phyloP scores from a whole-genome alignment of 2,888 invertebrate species.

The Creontiades dilutus region DNA sequence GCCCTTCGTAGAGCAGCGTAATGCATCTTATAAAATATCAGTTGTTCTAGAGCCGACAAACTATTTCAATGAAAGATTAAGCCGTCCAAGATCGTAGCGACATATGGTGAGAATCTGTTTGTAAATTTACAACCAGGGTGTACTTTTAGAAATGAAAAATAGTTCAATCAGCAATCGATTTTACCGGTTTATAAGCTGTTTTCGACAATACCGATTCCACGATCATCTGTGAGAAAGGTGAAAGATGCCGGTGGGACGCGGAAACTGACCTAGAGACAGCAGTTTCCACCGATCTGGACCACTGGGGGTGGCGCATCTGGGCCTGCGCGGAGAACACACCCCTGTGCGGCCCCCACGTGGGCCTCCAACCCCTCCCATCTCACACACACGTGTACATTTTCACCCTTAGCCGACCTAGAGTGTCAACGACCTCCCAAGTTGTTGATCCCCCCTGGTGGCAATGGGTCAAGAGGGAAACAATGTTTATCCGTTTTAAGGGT shows the following conservation, averaged over 20 bases:
- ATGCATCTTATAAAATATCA: too few relatives aligned
- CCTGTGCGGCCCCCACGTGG: constrained; percentile 47
- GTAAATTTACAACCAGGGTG: too few relatives aligned
- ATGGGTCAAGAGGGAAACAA: constrained; percentile 15
- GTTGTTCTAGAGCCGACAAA: too few relatives aligned
- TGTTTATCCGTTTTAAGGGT: background rate
- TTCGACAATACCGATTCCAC: constrained; percentile 51
- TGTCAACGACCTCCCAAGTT: constrained; percentile 14
- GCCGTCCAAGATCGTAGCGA: too few relatives aligned
- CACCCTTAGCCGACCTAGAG: background rate
- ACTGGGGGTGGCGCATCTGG: background rate
- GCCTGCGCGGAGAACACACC: constrained; percentile 44
- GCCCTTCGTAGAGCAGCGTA: too few relatives aligned
- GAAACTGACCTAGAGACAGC: constrained; percentile 55
- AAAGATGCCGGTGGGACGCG: background rate
- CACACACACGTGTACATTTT: background rate
- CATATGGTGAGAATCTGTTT: too few relatives aligned
- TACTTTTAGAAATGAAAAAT: too few relatives aligned
- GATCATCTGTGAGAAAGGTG: background rate
- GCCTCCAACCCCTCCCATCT: background rate
- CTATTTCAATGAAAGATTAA: too few relatives aligned
- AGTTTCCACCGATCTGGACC: constrained; percentile 58
- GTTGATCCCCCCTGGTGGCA: background rate
- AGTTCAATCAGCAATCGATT: background rate
- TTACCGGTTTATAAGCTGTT: constrained; percentile 50